Evolutionary conservation across 2,888 invertebrate genomes (phyloP).

Genomic region (Eupithecia vulgata): DNA sequence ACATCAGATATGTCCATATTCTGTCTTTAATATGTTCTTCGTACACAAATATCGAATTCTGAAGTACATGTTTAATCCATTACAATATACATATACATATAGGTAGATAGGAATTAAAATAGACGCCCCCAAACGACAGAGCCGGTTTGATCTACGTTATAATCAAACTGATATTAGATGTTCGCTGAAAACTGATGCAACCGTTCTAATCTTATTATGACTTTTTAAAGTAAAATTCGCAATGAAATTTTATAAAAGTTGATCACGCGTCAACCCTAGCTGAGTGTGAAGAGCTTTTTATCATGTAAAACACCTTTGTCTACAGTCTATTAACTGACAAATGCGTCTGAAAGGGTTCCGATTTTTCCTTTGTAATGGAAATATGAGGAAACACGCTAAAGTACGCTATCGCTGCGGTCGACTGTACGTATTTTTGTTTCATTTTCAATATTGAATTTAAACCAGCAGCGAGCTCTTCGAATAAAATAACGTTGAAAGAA

Average conservation of each 20-base stretch:
- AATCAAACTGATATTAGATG: neutral
- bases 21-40: too few relatives aligned
- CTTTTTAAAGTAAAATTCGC: too few relatives aligned
- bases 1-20: neutral
- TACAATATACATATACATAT: too few relatives aligned
- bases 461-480: neutral
- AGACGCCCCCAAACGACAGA: neutral
- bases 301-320: constrained; percentile 60
- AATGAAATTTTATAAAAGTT: neutral
- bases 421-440: neutral
- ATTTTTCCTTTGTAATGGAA: constrained; percentile 56
- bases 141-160: neutral
- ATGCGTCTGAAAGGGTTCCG: constrained; percentile 52
- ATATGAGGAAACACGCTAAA: constrained; percentile 32
- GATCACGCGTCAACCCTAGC: constrained; percentile 21
- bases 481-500: neutral
- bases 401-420: neutral
- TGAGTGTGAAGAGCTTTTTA: constrained; percentile 46
- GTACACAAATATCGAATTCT: too few relatives aligned
- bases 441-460: constrained; percentile 4
- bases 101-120: too few relatives aligned
- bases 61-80: too few relatives aligned
- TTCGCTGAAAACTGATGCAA: neutral
- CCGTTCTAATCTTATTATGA: neutral
- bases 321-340: constrained; percentile 57